Evolutionary conservation across 2,797 vertebrate genomes (phyloP).

Genomic region (Sebastes diaconus): DNA sequence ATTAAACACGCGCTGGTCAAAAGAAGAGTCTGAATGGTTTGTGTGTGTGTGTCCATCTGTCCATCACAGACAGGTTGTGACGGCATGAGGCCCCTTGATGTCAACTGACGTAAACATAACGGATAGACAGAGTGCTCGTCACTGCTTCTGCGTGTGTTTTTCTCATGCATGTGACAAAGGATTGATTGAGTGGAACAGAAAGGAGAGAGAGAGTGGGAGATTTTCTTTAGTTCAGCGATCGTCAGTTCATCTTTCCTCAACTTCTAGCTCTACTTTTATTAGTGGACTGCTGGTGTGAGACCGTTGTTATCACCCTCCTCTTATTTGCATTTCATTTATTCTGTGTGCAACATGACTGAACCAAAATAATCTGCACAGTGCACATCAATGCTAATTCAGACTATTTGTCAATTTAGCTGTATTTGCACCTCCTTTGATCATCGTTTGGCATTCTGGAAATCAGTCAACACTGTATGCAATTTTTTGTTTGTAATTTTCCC

Average conservation of each 20-base stretch:
- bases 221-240: constrained; percentile 43
- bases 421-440: not conserved
- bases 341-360: not conserved
- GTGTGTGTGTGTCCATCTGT: constrained; percentile 14
- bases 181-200: constrained; percentile 52
- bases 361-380: not conserved
- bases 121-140: constrained; percentile 3
- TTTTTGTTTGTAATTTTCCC: not conserved
- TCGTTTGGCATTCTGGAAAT: not conserved
- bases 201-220: constrained; percentile 8
- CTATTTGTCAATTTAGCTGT: not conserved
- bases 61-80: constrained; percentile 31
- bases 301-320: not conserved
- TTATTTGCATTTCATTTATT: not conserved
- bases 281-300: not conserved
- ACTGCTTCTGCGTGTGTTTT: constrained; percentile 9
- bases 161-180: constrained; percentile 16
- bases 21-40: not conserved
- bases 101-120: constrained; percentile 28
- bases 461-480: not conserved
- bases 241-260: constrained; percentile 13
- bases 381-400: not conserved
- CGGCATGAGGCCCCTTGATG: constrained; percentile 13
- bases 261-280: constrained; percentile 1
- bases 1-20: not conserved